Conservation (phyloP, 2,113 vertebrate species). For the mouse (Mus musculus) region GRCm39 chrX:52079501-52080000, state of each 20-base stretch:
- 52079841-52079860: constrained; percentile 15
- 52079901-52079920: constrained; percentile 41
- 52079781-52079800: constrained; percentile 25
- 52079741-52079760: not conserved
- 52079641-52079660: no score
- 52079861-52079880: constrained; percentile 40
- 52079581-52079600: no score
- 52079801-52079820: not conserved
- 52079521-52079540: no score
- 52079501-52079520: no score
- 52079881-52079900: not conserved
- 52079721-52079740: not conserved
- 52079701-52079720: not conserved
- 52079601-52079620: no score
- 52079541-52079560: no score
- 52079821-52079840: constrained; percentile 12
- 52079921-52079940: constrained; percentile 42
- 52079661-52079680: not conserved
- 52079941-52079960: not conserved
- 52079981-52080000: not conserved
- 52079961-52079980: constrained; percentile 38
- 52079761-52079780: constrained; percentile 34
- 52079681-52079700: not conserved
- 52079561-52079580: no score
- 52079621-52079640: no score